Percentiles rank a stretch among this genome's conserved stretches.
These are phyloP conservation scores for Metridium senile DNA, from an alignment of 92 coral and sea anemone species.

Conservation along the genomic window DNA sequence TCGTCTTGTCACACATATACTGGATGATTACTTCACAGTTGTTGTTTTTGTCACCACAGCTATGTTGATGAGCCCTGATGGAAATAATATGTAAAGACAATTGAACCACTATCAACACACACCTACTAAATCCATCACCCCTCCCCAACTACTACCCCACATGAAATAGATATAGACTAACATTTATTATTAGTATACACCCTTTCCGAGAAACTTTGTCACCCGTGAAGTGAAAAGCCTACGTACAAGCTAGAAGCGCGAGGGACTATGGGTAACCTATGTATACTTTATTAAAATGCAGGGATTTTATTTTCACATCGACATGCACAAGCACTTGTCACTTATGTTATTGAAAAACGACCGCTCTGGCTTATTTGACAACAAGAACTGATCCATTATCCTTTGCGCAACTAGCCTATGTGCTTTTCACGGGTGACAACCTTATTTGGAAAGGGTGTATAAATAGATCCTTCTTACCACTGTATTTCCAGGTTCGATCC, in stretches of 20 bases:
- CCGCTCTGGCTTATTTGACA: no score
- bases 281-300: no score
- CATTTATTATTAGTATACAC: no score
- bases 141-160: background rate
- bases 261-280: no score
- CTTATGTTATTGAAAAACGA: no score
- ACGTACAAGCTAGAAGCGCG: no score
- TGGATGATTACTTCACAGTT: constrained; percentile 92
- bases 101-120: background rate
- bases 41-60: constrained; percentile 86
- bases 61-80: constrained; percentile 94
- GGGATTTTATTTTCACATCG: no score
- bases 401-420: no score
- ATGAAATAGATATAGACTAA: background rate
- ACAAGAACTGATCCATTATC: no score
- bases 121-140: background rate
- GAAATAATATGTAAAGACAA: background rate
- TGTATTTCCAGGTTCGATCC: constrained; percentile 29
- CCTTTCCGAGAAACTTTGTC: no score
- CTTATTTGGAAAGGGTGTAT: background rate
- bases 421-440: background rate
- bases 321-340: no score
- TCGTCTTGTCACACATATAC: constrained; percentile 89
- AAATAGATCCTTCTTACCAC: constrained; percentile 17
- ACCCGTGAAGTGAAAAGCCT: no score